Conservation (phyloP, 2,888 invertebrate genomes). For the Cerastis rubricosa region DNA sequence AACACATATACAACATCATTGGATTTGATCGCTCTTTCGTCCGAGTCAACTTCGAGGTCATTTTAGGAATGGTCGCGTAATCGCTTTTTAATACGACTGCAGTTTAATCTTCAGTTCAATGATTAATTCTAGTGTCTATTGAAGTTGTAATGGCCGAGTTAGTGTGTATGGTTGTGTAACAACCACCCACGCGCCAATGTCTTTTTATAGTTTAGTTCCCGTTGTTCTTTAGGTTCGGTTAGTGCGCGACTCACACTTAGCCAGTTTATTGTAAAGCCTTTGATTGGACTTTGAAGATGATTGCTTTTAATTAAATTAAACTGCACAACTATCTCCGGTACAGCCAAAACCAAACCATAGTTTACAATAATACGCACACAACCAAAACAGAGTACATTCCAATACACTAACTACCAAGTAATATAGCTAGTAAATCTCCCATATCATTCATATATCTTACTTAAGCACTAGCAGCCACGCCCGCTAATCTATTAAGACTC, state of each 20-base stretch:
- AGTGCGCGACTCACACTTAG: background rate
- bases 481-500: constrained; percentile 61
- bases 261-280: background rate
- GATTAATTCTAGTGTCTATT: background rate
- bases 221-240: background rate
- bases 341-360: background rate
- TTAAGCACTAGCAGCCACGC: constrained; percentile 56
- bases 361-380: constrained; percentile 8
- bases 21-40: background rate
- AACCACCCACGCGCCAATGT: background rate
- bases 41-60: background rate
- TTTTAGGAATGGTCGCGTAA: background rate
- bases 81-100: background rate
- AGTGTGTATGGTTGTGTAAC: too few species aligned
- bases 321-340: background rate
- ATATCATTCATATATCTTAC: constrained; percentile 61
- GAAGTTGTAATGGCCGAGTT: background rate
- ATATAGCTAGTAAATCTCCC: constrained; percentile 46
- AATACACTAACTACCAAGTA: constrained; percentile 38
- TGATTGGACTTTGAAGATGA: background rate
- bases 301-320: background rate
- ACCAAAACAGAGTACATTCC: background rate
- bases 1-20: constrained; percentile 12
- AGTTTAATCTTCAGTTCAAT: background rate
- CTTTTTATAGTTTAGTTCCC: background rate